Conservation (phyloP, 2,113 vertebrate genomes). For the Seriola aureovittata region DNA sequence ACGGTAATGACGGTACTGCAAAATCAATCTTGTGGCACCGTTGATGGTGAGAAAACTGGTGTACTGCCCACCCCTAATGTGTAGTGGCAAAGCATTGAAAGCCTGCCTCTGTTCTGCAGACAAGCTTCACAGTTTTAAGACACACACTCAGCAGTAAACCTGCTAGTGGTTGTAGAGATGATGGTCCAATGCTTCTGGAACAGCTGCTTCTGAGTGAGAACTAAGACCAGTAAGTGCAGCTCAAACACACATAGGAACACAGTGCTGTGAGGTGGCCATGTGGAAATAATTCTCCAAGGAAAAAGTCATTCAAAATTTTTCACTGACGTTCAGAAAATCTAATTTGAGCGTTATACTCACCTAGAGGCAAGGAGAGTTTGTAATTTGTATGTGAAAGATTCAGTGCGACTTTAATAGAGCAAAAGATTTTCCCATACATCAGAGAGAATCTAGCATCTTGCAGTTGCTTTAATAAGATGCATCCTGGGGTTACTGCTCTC, state of each 20-base stretch:
- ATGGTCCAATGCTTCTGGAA: conserved; percentile 35
- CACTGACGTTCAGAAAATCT: conserved; percentile 6
- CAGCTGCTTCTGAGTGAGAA: conserved; percentile 2
- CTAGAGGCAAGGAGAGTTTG: neutral
- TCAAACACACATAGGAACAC: conserved; percentile 4
- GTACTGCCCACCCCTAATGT: too few species aligned
- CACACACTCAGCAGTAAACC: neutral
- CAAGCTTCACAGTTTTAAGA: conserved; percentile 10
- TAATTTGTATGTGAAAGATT: conserved; percentile 1
- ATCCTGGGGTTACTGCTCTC: neutral
- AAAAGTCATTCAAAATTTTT: conserved; percentile 7
- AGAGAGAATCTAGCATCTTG: neutral
- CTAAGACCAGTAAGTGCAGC: neutral
- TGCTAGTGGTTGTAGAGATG: conserved; percentile 6
- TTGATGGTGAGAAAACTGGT: too few species aligned
- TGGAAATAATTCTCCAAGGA: conserved; percentile 21
- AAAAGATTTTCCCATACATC: conserved; percentile 2
- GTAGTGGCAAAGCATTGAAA: neutral
- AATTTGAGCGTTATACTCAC: conserved; percentile 3
- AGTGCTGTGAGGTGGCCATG: conserved; percentile 25
- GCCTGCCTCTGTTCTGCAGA: neutral
- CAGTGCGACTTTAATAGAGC: neutral
- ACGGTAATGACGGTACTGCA: too few species aligned
- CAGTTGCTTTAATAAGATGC: conserved; percentile 1
- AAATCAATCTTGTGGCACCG: too few species aligned